phyloP scores from a whole-genome alignment of 2,888 invertebrate species.

The Oxyteleia sp. region DNA sequence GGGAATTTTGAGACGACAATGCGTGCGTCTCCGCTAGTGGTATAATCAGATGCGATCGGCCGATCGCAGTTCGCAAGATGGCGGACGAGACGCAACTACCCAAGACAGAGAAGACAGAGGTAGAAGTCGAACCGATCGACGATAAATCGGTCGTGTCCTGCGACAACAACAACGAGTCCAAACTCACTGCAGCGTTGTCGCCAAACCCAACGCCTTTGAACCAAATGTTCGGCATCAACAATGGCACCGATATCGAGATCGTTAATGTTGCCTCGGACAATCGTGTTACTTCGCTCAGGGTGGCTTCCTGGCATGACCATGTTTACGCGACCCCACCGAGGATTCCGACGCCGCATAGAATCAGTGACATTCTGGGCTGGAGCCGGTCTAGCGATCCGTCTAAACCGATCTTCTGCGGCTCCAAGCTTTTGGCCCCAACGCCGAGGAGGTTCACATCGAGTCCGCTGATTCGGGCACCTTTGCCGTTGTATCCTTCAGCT shows the following conservation, averaged over 20 bases:
- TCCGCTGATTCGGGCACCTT: conserved; percentile 77
- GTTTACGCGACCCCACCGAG: conserved; percentile 95
- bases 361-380: conserved; percentile 95
- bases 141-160: conserved; percentile 62
- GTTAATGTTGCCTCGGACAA: conserved; percentile 37
- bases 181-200: conserved; percentile 47
- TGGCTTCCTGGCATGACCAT: conserved; percentile 94
- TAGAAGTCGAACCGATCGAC: conserved; percentile 33
- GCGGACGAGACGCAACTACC: conserved; percentile 61
- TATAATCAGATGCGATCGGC: conserved; percentile 48
- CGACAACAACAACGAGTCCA: conserved; percentile 77
- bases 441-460: conserved; percentile 78
- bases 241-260: conserved; percentile 45
- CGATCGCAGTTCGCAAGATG: conserved; percentile 64
- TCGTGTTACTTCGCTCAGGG: conserved; percentile 65
- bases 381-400: conserved; percentile 68
- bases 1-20: background rate
- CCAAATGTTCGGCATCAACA: conserved; percentile 35
- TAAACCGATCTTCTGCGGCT: conserved; percentile 49
- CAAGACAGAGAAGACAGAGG: conserved; percentile 40
- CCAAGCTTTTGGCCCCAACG: conserved; percentile 79
- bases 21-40: background rate
- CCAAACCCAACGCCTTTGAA: conserved; percentile 45
- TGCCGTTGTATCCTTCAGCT: conserved; percentile 78
- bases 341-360: conserved; percentile 95